Conservation (phyloP, 2,888 invertebrate genomes). For the Erebia epiphron region DNA sequence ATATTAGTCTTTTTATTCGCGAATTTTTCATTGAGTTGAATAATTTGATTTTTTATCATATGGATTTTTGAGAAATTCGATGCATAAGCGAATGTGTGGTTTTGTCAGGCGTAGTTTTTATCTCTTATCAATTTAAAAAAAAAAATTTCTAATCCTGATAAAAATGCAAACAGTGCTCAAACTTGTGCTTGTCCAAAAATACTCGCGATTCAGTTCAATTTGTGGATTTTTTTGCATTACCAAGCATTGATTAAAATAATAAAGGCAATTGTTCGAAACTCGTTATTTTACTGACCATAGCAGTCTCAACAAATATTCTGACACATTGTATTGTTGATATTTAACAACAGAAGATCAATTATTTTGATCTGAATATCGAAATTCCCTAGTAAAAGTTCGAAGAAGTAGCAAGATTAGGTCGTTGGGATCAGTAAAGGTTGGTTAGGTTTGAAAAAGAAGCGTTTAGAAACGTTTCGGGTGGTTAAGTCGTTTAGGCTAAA, state of each 20-base stretch:
- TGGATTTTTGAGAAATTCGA: neutral
- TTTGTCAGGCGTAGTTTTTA: neutral
- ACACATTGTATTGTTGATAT: too few relatives aligned
- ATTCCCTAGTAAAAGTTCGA: neutral
- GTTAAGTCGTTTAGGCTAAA: too few relatives aligned
- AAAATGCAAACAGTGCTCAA: neutral
- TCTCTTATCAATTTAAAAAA: neutral
- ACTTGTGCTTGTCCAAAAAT: too few relatives aligned
- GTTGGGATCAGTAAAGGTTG: neutral
- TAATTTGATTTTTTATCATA: neutral
- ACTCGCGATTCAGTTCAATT: too few relatives aligned
- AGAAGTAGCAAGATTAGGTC: neutral
- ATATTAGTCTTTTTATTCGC: slow-evolving; percentile 21
- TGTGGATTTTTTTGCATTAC: too few relatives aligned
- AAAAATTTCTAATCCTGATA: too few relatives aligned
- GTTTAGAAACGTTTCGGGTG: too few relatives aligned
- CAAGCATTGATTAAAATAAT: too few relatives aligned
- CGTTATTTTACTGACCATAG: neutral
- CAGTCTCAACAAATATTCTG: neutral
- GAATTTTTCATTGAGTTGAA: slow-evolving; percentile 4
- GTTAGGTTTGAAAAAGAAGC: neutral
- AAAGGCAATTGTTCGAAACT: neutral
- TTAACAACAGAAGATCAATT: neutral
- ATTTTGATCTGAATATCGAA: neutral
- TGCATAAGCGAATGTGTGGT: neutral